These are phyloP conservation scores for Semnornis frantzii DNA, from an alignment of 2,113 vertebrate genomes.

Conservation along the genomic window DNA sequence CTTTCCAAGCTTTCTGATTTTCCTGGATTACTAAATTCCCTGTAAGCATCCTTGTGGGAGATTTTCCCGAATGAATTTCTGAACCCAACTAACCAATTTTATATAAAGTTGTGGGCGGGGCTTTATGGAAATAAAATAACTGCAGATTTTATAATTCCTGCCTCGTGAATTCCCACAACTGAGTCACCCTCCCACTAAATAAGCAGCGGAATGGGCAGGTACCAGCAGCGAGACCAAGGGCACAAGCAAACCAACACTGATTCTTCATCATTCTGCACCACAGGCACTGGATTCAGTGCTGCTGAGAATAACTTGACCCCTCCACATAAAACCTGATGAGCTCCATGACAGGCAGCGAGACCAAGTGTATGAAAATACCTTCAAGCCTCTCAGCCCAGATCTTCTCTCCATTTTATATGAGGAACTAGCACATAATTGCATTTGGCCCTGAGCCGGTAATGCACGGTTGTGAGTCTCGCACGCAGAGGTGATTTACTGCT, in stretches of 20 bases:
- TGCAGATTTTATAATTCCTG: no score
- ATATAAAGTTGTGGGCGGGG: no score
- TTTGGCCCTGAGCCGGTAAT: background rate
- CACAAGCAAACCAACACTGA: rapidly evolving
- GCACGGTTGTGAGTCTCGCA: background rate
- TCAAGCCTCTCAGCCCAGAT: background rate
- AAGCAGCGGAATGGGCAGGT: rapidly evolving
- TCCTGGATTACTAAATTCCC: no score
- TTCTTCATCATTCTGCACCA: background rate
- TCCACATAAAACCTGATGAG: background rate
- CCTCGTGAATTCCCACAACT: no score
- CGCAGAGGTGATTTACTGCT: background rate
- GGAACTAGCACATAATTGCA: background rate
- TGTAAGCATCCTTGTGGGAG: no score
- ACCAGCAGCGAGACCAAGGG: background rate
- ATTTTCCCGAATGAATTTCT: no score
- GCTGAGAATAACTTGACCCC: background rate
- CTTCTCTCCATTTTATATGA: background rate
- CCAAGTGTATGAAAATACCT: background rate
- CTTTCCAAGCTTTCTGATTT: no score
- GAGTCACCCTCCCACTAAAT: background rate
- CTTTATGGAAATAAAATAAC: no score
- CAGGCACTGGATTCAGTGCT: background rate
- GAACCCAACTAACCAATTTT: no score
- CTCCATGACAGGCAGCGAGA: background rate